Conservation (phyloP, 1,140 invertebrate genomes). For the Mylabris phalerata region DNA sequence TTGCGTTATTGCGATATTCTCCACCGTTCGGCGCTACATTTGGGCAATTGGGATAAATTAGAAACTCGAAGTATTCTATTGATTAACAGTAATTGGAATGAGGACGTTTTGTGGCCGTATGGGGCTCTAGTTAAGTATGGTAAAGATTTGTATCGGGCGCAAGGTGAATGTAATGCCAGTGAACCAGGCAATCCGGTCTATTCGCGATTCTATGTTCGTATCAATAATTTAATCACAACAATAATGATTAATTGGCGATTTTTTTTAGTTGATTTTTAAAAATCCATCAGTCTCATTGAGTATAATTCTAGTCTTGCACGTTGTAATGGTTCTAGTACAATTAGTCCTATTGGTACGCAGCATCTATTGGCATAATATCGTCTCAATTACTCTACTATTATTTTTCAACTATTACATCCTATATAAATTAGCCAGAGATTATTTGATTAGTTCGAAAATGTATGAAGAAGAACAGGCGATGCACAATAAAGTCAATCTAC, state of each 20-base stretch:
- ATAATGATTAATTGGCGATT: conserved; percentile 18
- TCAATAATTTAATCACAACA: background rate
- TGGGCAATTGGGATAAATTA: conserved; percentile 54
- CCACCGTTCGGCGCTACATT: conserved; percentile 80
- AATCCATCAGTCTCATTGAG: conserved; percentile 79
- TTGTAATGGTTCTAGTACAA: conserved; percentile 67
- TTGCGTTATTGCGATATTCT: conserved; percentile 78
- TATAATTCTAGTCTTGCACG: conserved; percentile 64
- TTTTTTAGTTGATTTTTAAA: conserved; percentile 72
- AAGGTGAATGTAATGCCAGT: conserved; percentile 63
- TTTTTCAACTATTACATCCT: conserved; percentile 88
- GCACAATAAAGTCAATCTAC: conserved; percentile 42
- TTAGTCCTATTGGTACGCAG: conserved; percentile 68
- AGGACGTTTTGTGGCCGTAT: conserved; percentile 64
- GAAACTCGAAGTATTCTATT: conserved; percentile 41
- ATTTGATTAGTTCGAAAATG: conserved; percentile 73
- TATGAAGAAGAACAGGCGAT: conserved; percentile 69
- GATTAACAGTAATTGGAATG: conserved; percentile 63
- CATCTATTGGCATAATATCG: conserved; percentile 84
- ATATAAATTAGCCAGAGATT: conserved; percentile 82
- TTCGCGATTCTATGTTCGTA: conserved; percentile 76
- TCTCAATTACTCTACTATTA: conserved; percentile 76
- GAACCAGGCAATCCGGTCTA: conserved; percentile 79
- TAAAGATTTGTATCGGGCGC: conserved; percentile 71
- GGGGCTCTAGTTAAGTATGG: conserved; percentile 76